These are phyloP conservation scores for Mormyrus proboscirostris DNA, from an alignment of 2,797 vertebrate genomes.

Conservation along the genomic window DNA sequence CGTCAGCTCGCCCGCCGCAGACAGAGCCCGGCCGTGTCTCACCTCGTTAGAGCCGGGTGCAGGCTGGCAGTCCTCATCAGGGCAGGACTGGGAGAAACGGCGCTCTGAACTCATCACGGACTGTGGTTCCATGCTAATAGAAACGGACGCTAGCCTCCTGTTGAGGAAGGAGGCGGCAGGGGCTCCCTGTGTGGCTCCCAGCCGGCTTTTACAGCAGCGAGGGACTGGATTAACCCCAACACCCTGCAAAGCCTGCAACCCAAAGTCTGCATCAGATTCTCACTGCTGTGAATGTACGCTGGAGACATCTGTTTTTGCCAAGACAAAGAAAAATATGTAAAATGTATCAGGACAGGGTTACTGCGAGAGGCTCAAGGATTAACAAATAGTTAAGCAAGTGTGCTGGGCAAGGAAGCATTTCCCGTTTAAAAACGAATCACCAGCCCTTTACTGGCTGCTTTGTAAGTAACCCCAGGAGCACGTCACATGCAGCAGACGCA, in stretches of 20 bases:
- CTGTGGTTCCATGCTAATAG: not conserved
- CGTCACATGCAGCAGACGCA: not conserved
- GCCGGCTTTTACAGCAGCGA: not conserved
- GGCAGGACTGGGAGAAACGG: not conserved
- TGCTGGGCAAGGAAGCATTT: constrained; percentile 10
- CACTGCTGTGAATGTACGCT: not conserved
- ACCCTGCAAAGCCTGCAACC: not conserved
- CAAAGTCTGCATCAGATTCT: not conserved
- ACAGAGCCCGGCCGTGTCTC: not conserved
- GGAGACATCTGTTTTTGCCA: not conserved
- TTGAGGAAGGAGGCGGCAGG: not conserved
- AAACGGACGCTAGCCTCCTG: not conserved
- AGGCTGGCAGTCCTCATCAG: not conserved
- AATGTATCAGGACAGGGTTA: not conserved
- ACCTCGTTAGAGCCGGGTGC: not conserved
- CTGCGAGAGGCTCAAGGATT: not conserved
- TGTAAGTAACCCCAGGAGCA: not conserved
- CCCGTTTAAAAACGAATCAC: not conserved
- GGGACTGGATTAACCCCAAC: not conserved
- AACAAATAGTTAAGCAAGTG: not conserved
- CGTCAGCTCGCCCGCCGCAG: not conserved
- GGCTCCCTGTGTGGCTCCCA: not conserved
- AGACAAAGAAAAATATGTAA: not conserved
- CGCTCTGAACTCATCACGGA: not conserved
- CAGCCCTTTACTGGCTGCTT: not conserved